These are phyloP conservation scores for Neuroterus valhalla DNA, from an alignment of 1,140 invertebrate species.

Conservation along the genomic window DNA sequence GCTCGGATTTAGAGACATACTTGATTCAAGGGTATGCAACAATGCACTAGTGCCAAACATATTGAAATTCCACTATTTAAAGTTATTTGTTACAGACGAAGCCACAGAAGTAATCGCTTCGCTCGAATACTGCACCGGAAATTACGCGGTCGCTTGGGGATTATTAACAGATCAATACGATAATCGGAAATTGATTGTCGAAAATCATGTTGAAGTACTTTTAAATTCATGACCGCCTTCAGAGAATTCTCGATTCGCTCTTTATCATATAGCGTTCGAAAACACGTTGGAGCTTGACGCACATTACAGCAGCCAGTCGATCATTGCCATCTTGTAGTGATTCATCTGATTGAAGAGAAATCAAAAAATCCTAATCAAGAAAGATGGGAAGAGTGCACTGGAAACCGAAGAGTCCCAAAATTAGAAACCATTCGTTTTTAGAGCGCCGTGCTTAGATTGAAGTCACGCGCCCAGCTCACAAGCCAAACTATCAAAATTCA, in stretches of 20 bases:
- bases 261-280: not conserved
- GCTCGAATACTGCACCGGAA: not conserved
- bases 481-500: not conserved
- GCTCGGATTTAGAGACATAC: too few species aligned
- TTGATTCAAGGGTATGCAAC: not conserved
- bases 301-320: not conserved
- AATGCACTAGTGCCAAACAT: not conserved
- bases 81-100: too few species aligned
- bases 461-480: not conserved
- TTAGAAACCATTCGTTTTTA: constrained; percentile 24
- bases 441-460: constrained; percentile 27
- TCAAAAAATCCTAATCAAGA: too few species aligned
- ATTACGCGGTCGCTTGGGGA: not conserved
- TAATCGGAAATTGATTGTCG: too few species aligned
- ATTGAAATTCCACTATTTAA: too few species aligned
- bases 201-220: too few species aligned
- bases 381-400: constrained; percentile 21
- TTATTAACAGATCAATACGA: not conserved
- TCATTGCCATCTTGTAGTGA: too few species aligned
- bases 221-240: too few species aligned
- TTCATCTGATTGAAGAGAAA: too few species aligned
- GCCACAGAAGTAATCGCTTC: not conserved
- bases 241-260: not conserved
- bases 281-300: not conserved
- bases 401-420: not conserved